Conservation (phyloP, 2,888 invertebrate genomes). For the Petrolisthes cinctipes region DNA sequence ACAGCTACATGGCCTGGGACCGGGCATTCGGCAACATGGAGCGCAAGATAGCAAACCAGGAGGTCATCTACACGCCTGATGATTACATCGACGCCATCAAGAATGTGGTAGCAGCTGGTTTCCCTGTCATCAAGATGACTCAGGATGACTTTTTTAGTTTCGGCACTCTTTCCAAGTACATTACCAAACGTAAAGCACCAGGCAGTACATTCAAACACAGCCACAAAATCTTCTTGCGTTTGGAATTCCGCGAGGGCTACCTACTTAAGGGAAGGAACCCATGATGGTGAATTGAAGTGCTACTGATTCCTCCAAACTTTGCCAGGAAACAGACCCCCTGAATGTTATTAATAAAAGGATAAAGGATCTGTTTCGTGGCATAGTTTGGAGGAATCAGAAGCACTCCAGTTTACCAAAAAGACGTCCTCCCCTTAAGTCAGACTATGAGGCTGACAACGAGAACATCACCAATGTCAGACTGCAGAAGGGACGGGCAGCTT, state of each 20-base stretch:
- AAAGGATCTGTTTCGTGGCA: no score
- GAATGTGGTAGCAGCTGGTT: neutral
- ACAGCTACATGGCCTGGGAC: conserved; percentile 28
- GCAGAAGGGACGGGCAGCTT: neutral
- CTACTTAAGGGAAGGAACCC: no score
- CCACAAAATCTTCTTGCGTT: neutral
- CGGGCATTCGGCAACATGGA: conserved; percentile 19
- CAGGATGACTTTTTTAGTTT: conserved; percentile 14
- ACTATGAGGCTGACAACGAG: neutral
- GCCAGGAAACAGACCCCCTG: no score
- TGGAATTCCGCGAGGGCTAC: neutral
- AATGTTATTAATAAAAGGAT: no score
- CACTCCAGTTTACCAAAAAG: no score
- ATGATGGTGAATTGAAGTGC: no score
- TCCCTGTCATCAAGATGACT: conserved; percentile 21
- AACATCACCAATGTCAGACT: neutral
- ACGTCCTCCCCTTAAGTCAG: no score
- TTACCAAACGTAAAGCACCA: no score
- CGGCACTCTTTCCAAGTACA: neutral
- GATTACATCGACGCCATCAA: neutral
- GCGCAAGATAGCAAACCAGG: neutral
- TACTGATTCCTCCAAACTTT: no score
- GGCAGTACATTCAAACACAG: neutral
- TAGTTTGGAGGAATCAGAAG: no score
- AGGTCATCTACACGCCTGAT: neutral